phyloP scores from a whole-genome alignment of 2,113 vertebrate species.

The Mesocricetus auratus region DNA sequence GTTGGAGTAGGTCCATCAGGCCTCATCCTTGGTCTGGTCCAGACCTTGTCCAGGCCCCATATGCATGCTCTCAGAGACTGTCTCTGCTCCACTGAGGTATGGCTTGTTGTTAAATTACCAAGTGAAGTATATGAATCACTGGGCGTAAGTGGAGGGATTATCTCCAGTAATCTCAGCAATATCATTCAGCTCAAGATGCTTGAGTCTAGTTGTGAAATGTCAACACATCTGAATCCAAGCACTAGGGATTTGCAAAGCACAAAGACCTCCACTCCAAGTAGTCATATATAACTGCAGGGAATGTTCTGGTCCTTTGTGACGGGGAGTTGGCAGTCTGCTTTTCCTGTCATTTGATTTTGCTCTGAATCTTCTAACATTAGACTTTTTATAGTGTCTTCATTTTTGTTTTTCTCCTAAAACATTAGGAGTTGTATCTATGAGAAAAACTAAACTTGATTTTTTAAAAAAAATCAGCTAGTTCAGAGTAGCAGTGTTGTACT shows the following conservation, averaged over 20 bases:
- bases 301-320: slow-evolving; percentile 64
- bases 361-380: slow-evolving; percentile 72
- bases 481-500: slow-evolving; percentile 70
- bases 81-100: slow-evolving; percentile 52
- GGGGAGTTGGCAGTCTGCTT: slow-evolving; percentile 73
- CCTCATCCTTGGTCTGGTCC: not conserved
- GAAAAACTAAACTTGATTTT: slow-evolving; percentile 68
- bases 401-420: slow-evolving; percentile 73
- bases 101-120: slow-evolving; percentile 61
- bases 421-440: slow-evolving; percentile 56
- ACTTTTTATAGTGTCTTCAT: slow-evolving; percentile 73
- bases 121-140: slow-evolving; percentile 62
- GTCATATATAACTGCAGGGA: slow-evolving; percentile 64
- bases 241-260: slow-evolving; percentile 67
- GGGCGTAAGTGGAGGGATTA: slow-evolving; percentile 68
- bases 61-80: slow-evolving; percentile 4
- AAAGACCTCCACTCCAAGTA: slow-evolving; percentile 56
- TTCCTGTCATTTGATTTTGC: slow-evolving; percentile 77
- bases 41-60: not conserved
- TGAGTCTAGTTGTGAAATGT: slow-evolving; percentile 76
- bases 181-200: slow-evolving; percentile 69
- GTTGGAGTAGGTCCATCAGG: not conserved
- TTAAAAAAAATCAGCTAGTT: slow-evolving; percentile 61
- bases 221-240: slow-evolving; percentile 73
- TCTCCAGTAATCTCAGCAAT: slow-evolving; percentile 63